Evolutionary conservation across 2,888 invertebrate species (phyloP), one percentile per base, ranked within the genome.

Genomic region (Tetramorium bicarinatum): DNA sequence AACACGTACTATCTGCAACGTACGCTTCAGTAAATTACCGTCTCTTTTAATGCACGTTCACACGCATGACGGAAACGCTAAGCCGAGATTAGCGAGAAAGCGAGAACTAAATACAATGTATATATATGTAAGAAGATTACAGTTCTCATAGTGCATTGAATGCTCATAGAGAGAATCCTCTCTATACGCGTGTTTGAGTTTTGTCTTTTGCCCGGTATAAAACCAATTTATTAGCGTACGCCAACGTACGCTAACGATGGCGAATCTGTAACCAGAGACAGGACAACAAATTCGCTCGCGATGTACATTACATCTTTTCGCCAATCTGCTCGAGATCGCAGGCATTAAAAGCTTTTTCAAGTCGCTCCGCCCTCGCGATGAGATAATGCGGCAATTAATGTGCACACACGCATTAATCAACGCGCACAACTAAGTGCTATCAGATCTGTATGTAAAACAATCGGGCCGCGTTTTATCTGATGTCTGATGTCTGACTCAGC

Each of bases 301-400:
- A 66, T n/a, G 18, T 56, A 41, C 52, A 15, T 3, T 6, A 15
- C 44, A 8, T 11, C 44, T 79, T 34, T 34, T 34, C 44, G 56
- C 18, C 38, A 34, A 41, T 21, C 11, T 25, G 52, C 18, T 29
- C 38, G 7, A 11, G 11, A 47, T 38, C 25, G 47, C 15, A 8
- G 47, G 71, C 59, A 61, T 71, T 80, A 71, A 80, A 80, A 80
- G 79, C 66, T 38, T 80, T 80, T 61, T 71, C 71, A 59, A 71
- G 59, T 79, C 34, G 9, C 6, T 47, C 18, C 71, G 18, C 71
- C 25, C 3, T 49, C 47, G 38, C 34, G 44, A 47, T 15, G 77
- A 38, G 79, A 80, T 80, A 80, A 80, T 61, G 38, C 59, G 59
- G 59, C 71, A 80, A 80, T 80, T 80, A 80, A 80, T 80, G 71